Base-by-base conservation (phyloP, 2,888 invertebrate genomes). In the Melinopterus prodromus region DNA sequence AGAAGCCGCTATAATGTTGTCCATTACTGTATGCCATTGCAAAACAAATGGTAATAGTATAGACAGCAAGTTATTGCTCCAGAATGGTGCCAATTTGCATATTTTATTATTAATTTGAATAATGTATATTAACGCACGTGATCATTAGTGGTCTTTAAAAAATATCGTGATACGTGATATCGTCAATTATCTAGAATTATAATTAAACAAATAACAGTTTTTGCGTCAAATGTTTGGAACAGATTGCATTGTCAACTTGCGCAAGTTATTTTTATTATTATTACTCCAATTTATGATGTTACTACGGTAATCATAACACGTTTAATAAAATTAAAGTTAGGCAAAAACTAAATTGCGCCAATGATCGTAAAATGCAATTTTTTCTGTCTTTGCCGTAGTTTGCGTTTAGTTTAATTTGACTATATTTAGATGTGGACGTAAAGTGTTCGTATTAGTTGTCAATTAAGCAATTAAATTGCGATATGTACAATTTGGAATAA, bases 161-260 rank as follows among this genome's bases (percentile, higher is more conserved):
- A 53, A 53, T 53, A 7, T 53, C 53, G 12, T 53, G 53, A 53
- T 53, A 53, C 53, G 53, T n/a, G n/a, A n/a, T n/a, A n/a, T n/a
- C n/a, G n/a, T 53, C 53, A 53, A 53, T 53, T 53, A 53, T 53
- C 53, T 53, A 53, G 53, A 53, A 53, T 71, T 71, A 71, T 53
- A 53, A 9, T 53, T 53, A 9, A 53, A 53, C 12, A 53, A 53
- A 9, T 53, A 53, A 71, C 16, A 16, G 72, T 72, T 16, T 72
- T 36, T 36, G n/a, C 72, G 16, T 53, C 12, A 7, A 16, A 16
- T 72, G 15, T 72, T 72, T 72, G 15, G 16, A 77, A 69, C 69
- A 77, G 53, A 53, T 77, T 77, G 69, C 77, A 9, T 69, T 77
- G 69, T 53, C 53, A 69, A 77, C 16, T 69, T 36, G 16, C 69